Percentiles rank a stretch among this genome's conserved stretches.
These are phyloP conservation scores for Conger conger DNA, from an alignment of 2,113 vertebrate species.

Conservation along the genomic window DNA sequence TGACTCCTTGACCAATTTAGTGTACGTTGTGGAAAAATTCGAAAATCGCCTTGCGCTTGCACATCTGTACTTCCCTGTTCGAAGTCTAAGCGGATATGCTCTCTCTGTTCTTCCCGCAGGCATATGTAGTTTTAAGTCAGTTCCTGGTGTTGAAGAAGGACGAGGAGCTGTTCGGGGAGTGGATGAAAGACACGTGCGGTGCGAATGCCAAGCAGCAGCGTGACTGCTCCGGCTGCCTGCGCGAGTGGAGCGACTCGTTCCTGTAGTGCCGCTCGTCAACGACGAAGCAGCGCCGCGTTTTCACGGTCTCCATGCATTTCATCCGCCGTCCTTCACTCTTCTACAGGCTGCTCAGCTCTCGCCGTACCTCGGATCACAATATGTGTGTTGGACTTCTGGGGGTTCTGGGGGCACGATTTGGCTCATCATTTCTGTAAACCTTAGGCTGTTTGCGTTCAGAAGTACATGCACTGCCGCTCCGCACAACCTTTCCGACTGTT, in stretches of 20 bases:
- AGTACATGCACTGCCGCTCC: neutral
- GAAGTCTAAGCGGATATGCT: neutral
- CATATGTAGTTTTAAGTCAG: slow-evolving; percentile 87
- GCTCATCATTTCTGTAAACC: neutral
- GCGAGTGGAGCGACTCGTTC: slow-evolving; percentile 90
- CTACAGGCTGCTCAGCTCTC: slow-evolving; percentile 10
- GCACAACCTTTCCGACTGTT: neutral
- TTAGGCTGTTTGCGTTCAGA: neutral
- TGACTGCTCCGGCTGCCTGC: slow-evolving; percentile 83
- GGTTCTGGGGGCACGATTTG: neutral
- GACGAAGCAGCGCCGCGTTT: neutral
- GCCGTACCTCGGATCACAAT: slow-evolving; percentile 15
- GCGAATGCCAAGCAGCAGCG: slow-evolving; percentile 84
- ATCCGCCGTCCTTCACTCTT: neutral
- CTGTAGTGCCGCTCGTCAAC: slow-evolving; percentile 61
- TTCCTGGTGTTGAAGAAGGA: slow-evolving; percentile 88
- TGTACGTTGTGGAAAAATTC: neutral
- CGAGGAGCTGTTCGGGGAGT: slow-evolving; percentile 84
- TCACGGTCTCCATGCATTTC: neutral
- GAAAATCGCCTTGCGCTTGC: neutral
- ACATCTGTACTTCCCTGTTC: neutral
- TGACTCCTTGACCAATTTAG: neutral
- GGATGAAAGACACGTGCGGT: slow-evolving; percentile 82
- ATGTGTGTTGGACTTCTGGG: neutral
- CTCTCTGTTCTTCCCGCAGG: slow-evolving; percentile 58